Conservation (phyloP, 2,888 invertebrate genomes). For the Macrosiphum euphorbiae region DNA sequence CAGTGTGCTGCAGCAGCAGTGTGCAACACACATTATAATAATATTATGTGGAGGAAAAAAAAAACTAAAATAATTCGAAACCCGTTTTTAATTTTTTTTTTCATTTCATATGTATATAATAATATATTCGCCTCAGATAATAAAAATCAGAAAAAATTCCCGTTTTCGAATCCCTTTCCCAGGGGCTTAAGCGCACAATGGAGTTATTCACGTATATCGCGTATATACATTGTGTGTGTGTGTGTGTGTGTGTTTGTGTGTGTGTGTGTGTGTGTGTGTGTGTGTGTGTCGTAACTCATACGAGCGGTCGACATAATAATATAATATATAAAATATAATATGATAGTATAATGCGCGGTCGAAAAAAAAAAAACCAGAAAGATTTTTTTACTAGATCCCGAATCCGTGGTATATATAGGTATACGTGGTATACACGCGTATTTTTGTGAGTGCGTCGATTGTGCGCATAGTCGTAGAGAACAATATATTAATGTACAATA, state of each 20-base stretch:
- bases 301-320: constrained; percentile 21
- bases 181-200: constrained; percentile 37
- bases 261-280: no score
- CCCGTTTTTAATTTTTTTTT: constrained; percentile 38
- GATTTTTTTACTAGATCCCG: constrained; percentile 13
- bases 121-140: not conserved
- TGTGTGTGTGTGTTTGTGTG: no score
- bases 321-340: no score
- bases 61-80: constrained; percentile 29
- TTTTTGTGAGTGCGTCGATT: not conserved
- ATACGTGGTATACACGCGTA: not conserved
- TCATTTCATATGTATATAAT: not conserved
- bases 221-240: not conserved
- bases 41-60: not conserved
- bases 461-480: not conserved
- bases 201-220: constrained; percentile 38
- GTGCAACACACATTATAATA: not conserved
- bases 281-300: constrained; percentile 47
- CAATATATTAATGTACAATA: not conserved
- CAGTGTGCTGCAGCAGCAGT: not conserved
- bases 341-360: not conserved
- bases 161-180: constrained; percentile 57
- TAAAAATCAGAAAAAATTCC: constrained; percentile 14
- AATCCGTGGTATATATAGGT: not conserved
- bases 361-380: not conserved